Conservation (phyloP, 2,113 vertebrate genomes). For the Herpetotheres cachinnans region DNA sequence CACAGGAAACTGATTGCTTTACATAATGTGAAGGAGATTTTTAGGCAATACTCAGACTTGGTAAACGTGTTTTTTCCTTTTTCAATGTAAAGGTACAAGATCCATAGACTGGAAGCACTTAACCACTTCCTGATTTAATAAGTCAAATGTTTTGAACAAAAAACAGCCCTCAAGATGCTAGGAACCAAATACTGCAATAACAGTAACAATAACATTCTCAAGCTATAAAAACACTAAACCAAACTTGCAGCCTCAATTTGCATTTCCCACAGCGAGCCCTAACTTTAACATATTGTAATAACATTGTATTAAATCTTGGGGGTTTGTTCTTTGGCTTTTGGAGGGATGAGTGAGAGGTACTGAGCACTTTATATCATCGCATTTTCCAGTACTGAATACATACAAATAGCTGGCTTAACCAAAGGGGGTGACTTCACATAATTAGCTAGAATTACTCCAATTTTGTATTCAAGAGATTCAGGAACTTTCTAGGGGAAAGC, state of each 20-base stretch:
- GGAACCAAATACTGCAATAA: constrained; percentile 2
- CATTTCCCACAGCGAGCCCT: background rate
- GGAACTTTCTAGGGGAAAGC: background rate
- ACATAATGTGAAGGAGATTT: background rate
- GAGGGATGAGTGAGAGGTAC: background rate
- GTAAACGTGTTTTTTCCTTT: background rate
- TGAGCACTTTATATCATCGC: background rate
- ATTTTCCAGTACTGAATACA: background rate
- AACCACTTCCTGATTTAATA: background rate
- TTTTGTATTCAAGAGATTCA: background rate
- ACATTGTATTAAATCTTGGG: background rate
- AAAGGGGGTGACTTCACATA: background rate
- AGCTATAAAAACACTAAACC: constrained; percentile 3
- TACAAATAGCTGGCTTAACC: background rate
- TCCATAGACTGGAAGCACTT: background rate
- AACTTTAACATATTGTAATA: background rate
- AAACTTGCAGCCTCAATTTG: background rate
- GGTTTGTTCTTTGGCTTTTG: background rate
- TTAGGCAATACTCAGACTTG: background rate
- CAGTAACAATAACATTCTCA: background rate
- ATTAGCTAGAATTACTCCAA: background rate
- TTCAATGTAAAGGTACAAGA: background rate
- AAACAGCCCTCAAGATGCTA: background rate
- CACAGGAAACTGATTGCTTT: background rate
- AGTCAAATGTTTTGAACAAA: background rate